Conservation (phyloP, 2,888 invertebrate species). For the Chrysopilus asiliformis region DNA sequence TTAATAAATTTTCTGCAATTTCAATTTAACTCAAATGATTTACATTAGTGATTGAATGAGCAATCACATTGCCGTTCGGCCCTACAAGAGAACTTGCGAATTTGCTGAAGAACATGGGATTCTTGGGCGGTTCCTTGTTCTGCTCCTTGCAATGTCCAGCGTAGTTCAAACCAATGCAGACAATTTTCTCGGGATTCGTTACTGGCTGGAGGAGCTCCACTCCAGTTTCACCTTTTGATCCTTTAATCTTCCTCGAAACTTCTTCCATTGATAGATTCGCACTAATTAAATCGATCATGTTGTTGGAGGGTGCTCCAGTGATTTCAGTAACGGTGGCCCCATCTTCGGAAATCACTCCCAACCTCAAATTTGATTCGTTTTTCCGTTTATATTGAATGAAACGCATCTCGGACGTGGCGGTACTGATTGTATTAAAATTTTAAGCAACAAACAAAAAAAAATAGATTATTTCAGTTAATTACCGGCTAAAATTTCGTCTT, state of each 20-base stretch:
- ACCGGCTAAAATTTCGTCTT: too few species aligned
- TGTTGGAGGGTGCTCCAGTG: slow-evolving; percentile 41
- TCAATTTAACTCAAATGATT: slow-evolving; percentile 19
- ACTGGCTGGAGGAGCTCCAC: slow-evolving; percentile 49
- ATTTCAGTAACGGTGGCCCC: slow-evolving; percentile 57
- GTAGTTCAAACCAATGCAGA: slow-evolving; percentile 79
- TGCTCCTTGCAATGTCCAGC: slow-evolving; percentile 75
- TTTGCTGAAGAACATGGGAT: slow-evolving; percentile 80
- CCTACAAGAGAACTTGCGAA: slow-evolving; percentile 68
- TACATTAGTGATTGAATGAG: slow-evolving; percentile 49
- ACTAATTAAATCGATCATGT: slow-evolving; percentile 38
- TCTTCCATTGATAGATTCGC: slow-evolving; percentile 27
- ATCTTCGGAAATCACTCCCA: slow-evolving; percentile 52
- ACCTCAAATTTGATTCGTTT: slow-evolving; percentile 44
- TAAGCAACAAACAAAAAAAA: too few species aligned
- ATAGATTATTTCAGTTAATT: too few species aligned
- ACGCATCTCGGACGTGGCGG: slow-evolving; percentile 52
- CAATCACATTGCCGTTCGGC: slow-evolving; percentile 50
- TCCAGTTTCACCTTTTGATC: slow-evolving; percentile 4
- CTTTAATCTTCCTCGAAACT: slow-evolving; percentile 19
- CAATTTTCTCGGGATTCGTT: slow-evolving; percentile 65
- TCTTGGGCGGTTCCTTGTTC: slow-evolving; percentile 51
- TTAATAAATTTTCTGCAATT: slow-evolving; percentile 11
- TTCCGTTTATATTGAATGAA: slow-evolving; percentile 55
- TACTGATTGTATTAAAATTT: too few species aligned